Conservation (phyloP, 2,113 vertebrate species). For the Rhinichthys klamathensis region DNA sequence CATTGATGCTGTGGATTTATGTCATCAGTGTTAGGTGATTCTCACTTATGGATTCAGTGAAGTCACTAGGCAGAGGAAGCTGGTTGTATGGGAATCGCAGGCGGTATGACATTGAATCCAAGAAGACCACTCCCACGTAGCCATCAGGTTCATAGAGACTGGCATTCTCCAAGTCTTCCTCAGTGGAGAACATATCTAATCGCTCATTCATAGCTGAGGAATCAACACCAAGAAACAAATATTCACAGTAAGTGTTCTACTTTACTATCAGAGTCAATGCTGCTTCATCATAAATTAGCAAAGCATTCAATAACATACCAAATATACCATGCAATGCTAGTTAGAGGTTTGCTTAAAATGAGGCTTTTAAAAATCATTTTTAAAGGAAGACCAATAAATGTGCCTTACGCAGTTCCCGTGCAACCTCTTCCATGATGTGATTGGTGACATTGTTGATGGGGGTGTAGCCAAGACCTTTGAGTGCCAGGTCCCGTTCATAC, state of each 20-base stretch:
- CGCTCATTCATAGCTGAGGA: constrained; percentile 63
- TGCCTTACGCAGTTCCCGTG: constrained; percentile 71
- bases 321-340: neutral
- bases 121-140: constrained; percentile 80
- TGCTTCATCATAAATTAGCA: neutral
- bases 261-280: neutral
- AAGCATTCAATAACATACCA: neutral
- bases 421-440: constrained; percentile 82
- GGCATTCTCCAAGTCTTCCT: constrained; percentile 76
- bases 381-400: neutral
- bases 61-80: constrained; percentile 70
- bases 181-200: constrained; percentile 74
- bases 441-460: constrained; percentile 75
- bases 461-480: constrained; percentile 76
- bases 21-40: neutral
- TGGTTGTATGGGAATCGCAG: constrained; percentile 74
- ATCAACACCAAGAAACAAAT: neutral
- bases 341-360: neutral
- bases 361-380: neutral
- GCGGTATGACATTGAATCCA: constrained; percentile 79
- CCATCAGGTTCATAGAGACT: constrained; percentile 60
- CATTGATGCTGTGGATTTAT: neutral
- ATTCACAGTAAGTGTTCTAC: neutral
- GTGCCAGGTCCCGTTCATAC: constrained; percentile 42
- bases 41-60: constrained; percentile 77